These are phyloP conservation scores for Chanos chanos DNA, from an alignment of 2,797 vertebrate species.

Conservation along the genomic window DNA sequence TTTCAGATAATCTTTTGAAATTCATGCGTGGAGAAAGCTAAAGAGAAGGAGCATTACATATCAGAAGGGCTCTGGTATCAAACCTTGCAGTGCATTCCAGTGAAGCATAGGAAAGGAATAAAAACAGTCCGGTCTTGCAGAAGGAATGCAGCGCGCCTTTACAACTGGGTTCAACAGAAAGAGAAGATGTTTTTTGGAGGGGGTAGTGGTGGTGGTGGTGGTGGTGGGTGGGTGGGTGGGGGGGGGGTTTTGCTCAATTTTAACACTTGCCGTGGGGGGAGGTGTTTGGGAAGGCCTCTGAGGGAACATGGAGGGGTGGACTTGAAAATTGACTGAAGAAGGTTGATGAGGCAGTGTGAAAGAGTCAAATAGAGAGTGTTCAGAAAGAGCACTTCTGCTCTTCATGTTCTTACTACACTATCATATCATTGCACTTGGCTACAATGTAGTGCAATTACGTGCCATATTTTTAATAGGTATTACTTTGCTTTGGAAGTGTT, in stretches of 20 bases:
- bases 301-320: constrained; percentile 34
- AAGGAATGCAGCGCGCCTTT: constrained; percentile 24
- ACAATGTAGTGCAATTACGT: no score
- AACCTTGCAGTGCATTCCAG: constrained; percentile 12
- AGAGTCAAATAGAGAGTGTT: constrained; percentile 28
- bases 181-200: no score
- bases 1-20: constrained; percentile 30
- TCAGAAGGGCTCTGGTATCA: constrained; percentile 18
- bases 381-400: constrained; percentile 1
- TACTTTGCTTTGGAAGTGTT: no score
- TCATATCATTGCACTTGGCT: no score
- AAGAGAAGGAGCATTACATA: constrained; percentile 19
- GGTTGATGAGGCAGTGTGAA: constrained; percentile 32
- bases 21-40: constrained; percentile 11
- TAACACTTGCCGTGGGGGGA: constrained; percentile 26
- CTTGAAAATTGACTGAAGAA: constrained; percentile 51
- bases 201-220: no score
- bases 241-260: constrained; percentile 43
- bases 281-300: constrained; percentile 32
- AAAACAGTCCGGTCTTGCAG: constrained; percentile 39
- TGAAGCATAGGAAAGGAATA: constrained; percentile 24
- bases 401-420: background rate
- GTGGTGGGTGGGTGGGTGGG: no score
- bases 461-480: no score
- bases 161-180: constrained; percentile 11